These are phyloP conservation scores for Rhombomys opimus DNA, from an alignment of 2,113 vertebrate species.

Conservation along the genomic window DNA sequence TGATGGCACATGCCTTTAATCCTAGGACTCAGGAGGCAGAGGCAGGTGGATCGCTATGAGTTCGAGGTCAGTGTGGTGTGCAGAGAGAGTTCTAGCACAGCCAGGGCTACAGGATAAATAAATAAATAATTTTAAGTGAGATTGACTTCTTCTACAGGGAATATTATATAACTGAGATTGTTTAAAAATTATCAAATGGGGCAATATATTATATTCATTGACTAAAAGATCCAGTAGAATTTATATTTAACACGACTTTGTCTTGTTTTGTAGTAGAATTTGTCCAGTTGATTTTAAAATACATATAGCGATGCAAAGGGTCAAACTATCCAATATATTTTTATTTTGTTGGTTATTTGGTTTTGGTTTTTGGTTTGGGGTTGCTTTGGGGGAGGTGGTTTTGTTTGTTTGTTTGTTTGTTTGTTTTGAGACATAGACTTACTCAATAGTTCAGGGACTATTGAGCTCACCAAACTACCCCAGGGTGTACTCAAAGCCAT, in stretches of 20 bases:
- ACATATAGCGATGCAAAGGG: neutral
- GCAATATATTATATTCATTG: neutral
- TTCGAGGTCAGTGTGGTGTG: neutral
- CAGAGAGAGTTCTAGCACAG: neutral
- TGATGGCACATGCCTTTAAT: neutral
- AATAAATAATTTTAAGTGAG: neutral
- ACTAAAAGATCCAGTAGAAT: neutral
- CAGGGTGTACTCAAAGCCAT: neutral
- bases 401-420: neutral
- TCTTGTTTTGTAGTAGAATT: neutral
- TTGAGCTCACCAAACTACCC: neutral
- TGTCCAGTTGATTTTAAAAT: neutral
- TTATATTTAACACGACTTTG: neutral
- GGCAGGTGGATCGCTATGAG: neutral
- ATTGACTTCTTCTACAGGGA: neutral
- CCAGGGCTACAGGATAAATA: neutral
- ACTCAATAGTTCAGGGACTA: neutral
- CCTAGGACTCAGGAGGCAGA: neutral
- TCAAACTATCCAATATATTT: neutral
- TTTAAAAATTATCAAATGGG: slow-evolving; percentile 4
- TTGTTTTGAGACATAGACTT: neutral
- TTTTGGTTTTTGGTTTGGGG: neutral
- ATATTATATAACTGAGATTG: neutral
- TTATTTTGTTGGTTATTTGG: neutral
- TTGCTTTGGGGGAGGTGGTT: neutral